These are phyloP conservation scores for Nudaria mundana DNA, from an alignment of 2,888 invertebrate genomes.

Conservation along the genomic window DNA sequence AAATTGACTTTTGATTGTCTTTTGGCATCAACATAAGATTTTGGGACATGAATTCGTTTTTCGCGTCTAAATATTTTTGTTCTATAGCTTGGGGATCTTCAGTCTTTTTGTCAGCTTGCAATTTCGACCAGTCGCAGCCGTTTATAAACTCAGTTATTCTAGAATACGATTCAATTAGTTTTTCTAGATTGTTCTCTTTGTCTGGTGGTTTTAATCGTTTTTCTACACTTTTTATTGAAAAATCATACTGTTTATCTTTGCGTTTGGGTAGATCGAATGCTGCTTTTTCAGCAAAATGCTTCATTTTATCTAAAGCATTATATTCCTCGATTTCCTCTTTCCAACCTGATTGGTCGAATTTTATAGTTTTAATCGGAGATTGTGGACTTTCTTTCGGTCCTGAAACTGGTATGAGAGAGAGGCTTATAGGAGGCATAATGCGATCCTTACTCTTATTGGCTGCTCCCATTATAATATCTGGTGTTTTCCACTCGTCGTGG, in stretches of 20 bases:
- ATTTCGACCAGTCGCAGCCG: slow-evolving; percentile 74
- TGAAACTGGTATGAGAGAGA: slow-evolving; percentile 70
- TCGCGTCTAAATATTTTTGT: slow-evolving; percentile 70
- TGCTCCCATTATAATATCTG: slow-evolving; percentile 61
- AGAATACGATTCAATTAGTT: slow-evolving; percentile 70
- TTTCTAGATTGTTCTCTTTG: slow-evolving; percentile 65
- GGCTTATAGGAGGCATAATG: slow-evolving; percentile 70
- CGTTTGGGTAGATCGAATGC: slow-evolving; percentile 70
- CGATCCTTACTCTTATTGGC: slow-evolving; percentile 59
- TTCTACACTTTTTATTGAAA: slow-evolving; percentile 40
- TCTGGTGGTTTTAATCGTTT: slow-evolving; percentile 47
- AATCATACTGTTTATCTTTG: slow-evolving; percentile 43
- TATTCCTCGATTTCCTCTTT: slow-evolving; percentile 66
- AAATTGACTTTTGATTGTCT: slow-evolving; percentile 51
- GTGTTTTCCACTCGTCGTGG: slow-evolving; percentile 62
- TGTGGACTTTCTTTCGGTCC: slow-evolving; percentile 56
- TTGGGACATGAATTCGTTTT: slow-evolving; percentile 75
- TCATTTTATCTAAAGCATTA: slow-evolving; percentile 77
- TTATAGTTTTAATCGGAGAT: slow-evolving; percentile 58
- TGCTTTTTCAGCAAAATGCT: slow-evolving; percentile 75
- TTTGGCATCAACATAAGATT: slow-evolving; percentile 72
- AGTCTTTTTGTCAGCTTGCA: slow-evolving; percentile 49
- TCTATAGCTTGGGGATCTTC: slow-evolving; percentile 65
- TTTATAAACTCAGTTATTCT: slow-evolving; percentile 74
- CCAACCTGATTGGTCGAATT: slow-evolving; percentile 56